These are phyloP conservation scores for Muntiacus reevesi DNA, from an alignment of 2,113 vertebrate species.

Conservation along the genomic window DNA sequence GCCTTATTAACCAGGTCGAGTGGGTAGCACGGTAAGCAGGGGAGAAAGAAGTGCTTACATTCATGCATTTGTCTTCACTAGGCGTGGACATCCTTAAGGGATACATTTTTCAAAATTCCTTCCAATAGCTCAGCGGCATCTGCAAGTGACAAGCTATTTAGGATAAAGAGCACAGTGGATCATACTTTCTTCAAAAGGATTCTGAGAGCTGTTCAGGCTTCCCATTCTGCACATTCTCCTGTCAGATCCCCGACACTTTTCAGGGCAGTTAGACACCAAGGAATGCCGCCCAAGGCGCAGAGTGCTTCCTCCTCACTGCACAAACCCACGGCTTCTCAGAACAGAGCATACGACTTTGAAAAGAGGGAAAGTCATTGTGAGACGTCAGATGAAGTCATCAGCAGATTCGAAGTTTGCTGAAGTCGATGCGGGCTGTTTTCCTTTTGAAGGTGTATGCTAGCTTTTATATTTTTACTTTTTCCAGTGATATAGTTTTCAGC, in stretches of 20 bases:
- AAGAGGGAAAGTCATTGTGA: background rate
- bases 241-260: background rate
- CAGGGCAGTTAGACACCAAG: background rate
- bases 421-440: background rate
- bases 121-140: background rate
- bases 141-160: conserved; percentile 20
- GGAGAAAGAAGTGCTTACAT: background rate
- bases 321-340: background rate
- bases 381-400: background rate
- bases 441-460: background rate
- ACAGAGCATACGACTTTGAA: background rate
- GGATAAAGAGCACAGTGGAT: background rate
- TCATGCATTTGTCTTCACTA: background rate
- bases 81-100: background rate
- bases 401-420: background rate
- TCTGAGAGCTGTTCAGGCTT: background rate
- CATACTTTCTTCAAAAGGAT: background rate
- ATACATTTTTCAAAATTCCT: background rate
- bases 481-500: background rate
- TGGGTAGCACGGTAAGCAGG: background rate
- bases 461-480: background rate
- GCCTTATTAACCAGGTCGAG: background rate
- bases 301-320: background rate
- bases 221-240: background rate
- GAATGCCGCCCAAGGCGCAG: background rate